Evolutionary conservation across 2,888 invertebrate species (phyloP).

Genomic region (Nomada ferruginata): DNA sequence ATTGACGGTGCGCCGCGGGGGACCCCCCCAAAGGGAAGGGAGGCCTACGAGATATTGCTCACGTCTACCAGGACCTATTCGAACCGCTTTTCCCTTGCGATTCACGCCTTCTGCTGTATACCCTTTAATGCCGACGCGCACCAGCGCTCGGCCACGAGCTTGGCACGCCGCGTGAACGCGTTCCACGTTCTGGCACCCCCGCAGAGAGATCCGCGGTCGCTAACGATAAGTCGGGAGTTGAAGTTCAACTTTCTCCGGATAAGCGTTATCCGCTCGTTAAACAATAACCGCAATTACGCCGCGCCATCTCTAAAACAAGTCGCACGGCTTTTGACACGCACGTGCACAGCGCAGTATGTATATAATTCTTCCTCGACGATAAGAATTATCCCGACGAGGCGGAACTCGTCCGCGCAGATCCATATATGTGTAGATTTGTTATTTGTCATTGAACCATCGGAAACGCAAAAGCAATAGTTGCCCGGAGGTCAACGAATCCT

Average conservation of each 20-base stretch:
- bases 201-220: conserved; percentile 16
- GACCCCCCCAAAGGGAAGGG: not conserved
- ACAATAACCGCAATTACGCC: not conserved
- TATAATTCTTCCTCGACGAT: no score
- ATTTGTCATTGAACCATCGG: no score
- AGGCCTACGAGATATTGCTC: not conserved
- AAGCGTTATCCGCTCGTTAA: conserved; percentile 30
- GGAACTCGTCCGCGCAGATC: no score
- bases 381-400: no score
- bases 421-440: no score
- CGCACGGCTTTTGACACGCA: not conserved
- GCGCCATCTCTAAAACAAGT: not conserved
- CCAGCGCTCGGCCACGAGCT: no score
- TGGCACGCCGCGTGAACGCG: not conserved
- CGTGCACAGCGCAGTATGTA: no score
- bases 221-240: not conserved
- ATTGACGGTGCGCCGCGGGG: not conserved
- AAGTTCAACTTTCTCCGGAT: conserved; percentile 26
- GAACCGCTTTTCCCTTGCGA: not conserved
- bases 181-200: conserved; percentile 19
- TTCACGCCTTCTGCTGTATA: not conserved
- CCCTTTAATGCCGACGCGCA: not conserved
- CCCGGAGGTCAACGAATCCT: conserved; percentile 17
- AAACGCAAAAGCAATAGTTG: not conserved
- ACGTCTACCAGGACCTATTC: not conserved